phyloP scores from a whole-genome alignment of 2,797 vertebrate species.

The Lepilemur ruficaudatus region DNA sequence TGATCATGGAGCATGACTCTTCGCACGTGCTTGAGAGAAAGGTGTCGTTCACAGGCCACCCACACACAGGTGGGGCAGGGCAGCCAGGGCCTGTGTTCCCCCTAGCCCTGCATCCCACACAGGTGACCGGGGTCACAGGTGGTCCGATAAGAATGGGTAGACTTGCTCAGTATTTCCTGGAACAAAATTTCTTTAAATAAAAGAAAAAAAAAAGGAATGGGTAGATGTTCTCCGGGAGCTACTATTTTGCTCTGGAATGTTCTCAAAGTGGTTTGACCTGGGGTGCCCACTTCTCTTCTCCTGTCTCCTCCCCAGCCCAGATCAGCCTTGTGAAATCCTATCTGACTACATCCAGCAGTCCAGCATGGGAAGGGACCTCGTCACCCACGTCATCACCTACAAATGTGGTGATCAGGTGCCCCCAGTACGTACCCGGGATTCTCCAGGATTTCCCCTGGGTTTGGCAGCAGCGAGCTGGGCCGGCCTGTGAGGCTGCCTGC shows the following conservation, averaged over 20 bases:
- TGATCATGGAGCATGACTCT: background rate
- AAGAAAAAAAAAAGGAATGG: background rate
- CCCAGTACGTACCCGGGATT: constrained; percentile 78
- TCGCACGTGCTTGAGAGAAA: background rate
- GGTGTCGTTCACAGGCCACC: rapidly evolving
- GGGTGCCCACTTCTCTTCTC: background rate
- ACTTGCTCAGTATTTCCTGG: too few relatives aligned
- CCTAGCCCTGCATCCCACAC: background rate
- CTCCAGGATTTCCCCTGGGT: background rate
- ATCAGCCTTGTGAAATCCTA: constrained; percentile 84
- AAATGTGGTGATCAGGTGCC: constrained; percentile 80
- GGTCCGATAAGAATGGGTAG: background rate
- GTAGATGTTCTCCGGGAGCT: background rate
- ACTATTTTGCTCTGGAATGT: background rate
- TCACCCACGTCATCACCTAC: constrained; percentile 83
- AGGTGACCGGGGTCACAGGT: background rate
- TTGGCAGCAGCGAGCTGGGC: background rate
- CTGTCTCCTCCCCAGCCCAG: constrained; percentile 80
- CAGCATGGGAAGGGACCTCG: constrained; percentile 80
- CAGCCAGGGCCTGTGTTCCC: background rate
- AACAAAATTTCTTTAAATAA: too few relatives aligned
- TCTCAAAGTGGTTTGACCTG: background rate
- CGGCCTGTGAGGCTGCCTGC: background rate
- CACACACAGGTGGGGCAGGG: background rate
- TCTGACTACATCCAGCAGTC: constrained; percentile 82